Percentiles rank a stretch among this genome's conserved stretches.
These are phyloP conservation scores for Trissolcus brochymenae DNA, from an alignment of 2,888 invertebrate species.

Conservation along the genomic window DNA sequence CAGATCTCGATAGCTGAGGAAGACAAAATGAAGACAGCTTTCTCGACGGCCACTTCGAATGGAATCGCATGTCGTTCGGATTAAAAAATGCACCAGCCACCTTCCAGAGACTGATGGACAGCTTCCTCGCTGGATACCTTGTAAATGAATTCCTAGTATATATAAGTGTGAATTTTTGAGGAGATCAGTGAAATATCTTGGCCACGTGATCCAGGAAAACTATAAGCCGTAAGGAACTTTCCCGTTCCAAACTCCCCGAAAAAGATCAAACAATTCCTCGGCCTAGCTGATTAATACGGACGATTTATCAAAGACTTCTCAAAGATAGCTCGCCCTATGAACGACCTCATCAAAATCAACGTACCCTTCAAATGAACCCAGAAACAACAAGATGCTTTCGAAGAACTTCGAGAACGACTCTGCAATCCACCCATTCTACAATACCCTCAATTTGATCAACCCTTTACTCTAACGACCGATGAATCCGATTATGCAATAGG, in stretches of 20 bases:
- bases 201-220: constrained; percentile 4
- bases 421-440: too few species aligned
- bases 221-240: constrained; percentile 11
- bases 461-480: too few species aligned
- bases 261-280: constrained; percentile 5
- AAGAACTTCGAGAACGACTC: too few species aligned
- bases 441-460: too few species aligned
- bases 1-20: too few species aligned
- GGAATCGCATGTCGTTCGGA: neutral
- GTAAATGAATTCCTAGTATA: neutral
- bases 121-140: neutral
- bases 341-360: constrained; percentile 1
- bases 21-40: too few species aligned
- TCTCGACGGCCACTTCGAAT: constrained; percentile 5
- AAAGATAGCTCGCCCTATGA: constrained; percentile 25
- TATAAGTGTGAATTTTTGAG: neutral
- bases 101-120: neutral
- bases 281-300: constrained; percentile 10
- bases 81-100: neutral
- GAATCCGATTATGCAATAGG: too few species aligned
- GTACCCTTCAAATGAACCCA: neutral
- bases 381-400: neutral
- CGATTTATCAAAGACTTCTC: constrained; percentile 17
- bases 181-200: neutral
- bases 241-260: constrained; percentile 3